These are phyloP conservation scores for Meghimatium bilineatum DNA, from an alignment of 2,888 invertebrate genomes.

Conservation along the genomic window DNA sequence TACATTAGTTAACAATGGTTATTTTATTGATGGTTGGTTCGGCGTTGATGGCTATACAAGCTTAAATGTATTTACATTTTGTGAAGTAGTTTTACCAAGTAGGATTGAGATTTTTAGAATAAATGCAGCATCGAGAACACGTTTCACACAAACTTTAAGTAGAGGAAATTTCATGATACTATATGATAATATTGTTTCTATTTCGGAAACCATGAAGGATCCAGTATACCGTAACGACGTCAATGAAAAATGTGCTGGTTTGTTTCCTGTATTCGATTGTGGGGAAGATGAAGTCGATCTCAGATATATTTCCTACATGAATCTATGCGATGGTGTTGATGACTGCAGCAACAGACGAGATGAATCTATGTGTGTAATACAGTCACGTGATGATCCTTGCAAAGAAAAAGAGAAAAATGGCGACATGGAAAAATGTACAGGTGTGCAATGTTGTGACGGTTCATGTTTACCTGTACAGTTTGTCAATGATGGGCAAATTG, in stretches of 20 bases:
- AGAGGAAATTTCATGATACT: not conserved
- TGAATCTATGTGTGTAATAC: not conserved
- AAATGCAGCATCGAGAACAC: too few relatives aligned
- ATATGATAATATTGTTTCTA: not conserved
- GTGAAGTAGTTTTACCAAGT: not conserved
- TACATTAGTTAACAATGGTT: too few relatives aligned
- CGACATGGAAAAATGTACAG: not conserved
- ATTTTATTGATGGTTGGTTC: not conserved
- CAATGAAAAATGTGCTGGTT: too few relatives aligned
- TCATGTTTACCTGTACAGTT: constrained; percentile 9
- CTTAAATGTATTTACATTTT: not conserved
- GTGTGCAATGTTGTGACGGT: constrained; percentile 11
- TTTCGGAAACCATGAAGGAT: not conserved
- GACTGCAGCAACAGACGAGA: constrained; percentile 14
- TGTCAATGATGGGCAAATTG: constrained; percentile 16
- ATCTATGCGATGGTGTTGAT: constrained; percentile 2
- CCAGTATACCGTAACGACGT: too few relatives aligned
- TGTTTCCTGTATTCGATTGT: constrained; percentile 8
- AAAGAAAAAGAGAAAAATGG: too few relatives aligned
- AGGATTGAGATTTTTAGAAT: not conserved
- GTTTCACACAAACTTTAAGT: not conserved
- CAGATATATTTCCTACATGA: constrained; percentile 7
- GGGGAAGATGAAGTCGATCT: not conserved
- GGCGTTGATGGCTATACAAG: not conserved
- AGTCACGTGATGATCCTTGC: not conserved